A percentile compares a stretch with the other conserved stretches of the same genome.
Evolutionary conservation across 2,797 vertebrate species (phyloP).

Genomic region (Urosaurus nigricauda): DNA sequence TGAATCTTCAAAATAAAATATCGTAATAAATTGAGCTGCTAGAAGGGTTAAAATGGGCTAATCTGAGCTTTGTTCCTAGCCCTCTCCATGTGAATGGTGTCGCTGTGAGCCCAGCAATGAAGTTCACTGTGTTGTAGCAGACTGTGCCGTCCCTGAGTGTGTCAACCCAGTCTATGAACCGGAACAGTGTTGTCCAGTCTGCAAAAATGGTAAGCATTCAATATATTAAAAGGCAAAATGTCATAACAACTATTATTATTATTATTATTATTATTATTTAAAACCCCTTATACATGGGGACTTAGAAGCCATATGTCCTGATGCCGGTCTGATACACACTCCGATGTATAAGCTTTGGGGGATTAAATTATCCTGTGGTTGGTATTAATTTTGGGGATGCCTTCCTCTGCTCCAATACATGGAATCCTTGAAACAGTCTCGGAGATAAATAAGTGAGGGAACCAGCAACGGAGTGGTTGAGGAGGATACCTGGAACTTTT

Average conservation of each 20-base stretch:
- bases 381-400: background rate
- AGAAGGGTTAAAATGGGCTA: constrained; percentile 79
- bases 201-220: constrained; percentile 96
- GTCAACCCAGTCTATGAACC: constrained; percentile 99
- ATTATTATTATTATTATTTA: background rate
- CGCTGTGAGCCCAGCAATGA: constrained; percentile 99
- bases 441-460: background rate
- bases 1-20: constrained; percentile 75
- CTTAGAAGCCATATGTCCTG: background rate
- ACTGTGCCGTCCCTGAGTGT: constrained; percentile 98
- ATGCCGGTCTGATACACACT: too few relatives aligned
- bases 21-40: constrained; percentile 73
- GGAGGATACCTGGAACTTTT: background rate
- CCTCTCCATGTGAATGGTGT: constrained; percentile 99
- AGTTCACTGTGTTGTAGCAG: constrained; percentile 99
- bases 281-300: background rate
- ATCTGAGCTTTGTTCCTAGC: constrained; percentile 89
- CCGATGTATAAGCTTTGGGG: too few relatives aligned
- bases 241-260: constrained; percentile 13
- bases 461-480: too few relatives aligned
- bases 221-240: constrained; percentile 46
- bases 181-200: constrained; percentile 99
- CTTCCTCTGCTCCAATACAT: background rate
- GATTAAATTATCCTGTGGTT: background rate
- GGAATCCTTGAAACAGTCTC: background rate